These are phyloP conservation scores for Cheiracanthium punctorium DNA, from an alignment of 2,888 invertebrate species.

Conservation along the genomic window DNA sequence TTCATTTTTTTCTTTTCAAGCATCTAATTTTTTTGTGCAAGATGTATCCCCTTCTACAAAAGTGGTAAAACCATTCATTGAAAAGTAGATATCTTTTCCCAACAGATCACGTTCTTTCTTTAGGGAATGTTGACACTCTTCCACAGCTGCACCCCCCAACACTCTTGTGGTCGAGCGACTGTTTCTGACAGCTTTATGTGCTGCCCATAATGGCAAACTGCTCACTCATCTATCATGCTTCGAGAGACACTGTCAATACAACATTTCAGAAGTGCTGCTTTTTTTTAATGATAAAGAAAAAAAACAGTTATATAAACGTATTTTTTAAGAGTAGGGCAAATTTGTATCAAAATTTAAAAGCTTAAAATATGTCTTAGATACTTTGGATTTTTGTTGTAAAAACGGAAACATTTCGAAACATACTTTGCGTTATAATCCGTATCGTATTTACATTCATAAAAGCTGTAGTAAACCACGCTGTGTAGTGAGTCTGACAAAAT, in stretches of 20 bases:
- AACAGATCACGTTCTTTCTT: slow-evolving; percentile 46
- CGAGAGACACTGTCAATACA: slow-evolving; percentile 47
- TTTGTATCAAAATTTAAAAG: too few species aligned
- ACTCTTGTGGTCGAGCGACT: slow-evolving; percentile 44
- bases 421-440: too few species aligned
- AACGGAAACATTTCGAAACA: too few species aligned
- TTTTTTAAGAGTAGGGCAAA: too few species aligned
- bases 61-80: slow-evolving; percentile 32
- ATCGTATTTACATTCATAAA: too few species aligned
- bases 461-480: too few species aligned
- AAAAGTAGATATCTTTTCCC: slow-evolving; percentile 54
- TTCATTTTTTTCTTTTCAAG: slow-evolving; percentile 19
- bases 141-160: slow-evolving; percentile 7
- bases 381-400: too few species aligned
- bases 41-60: slow-evolving; percentile 17
- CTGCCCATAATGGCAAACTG: slow-evolving; percentile 57
- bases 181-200: slow-evolving; percentile 61
- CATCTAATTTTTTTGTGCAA: slow-evolving; percentile 30
- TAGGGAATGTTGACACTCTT: slow-evolving; percentile 50
- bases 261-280: slow-evolving; percentile 9
- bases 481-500: too few species aligned
- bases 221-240: slow-evolving; percentile 48
- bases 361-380: too few species aligned
- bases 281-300: too few species aligned
- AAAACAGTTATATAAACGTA: too few species aligned